These are phyloP conservation scores for Erpobdella octoculata DNA, from an alignment of 2,888 invertebrate genomes.

Conservation along the genomic window DNA sequence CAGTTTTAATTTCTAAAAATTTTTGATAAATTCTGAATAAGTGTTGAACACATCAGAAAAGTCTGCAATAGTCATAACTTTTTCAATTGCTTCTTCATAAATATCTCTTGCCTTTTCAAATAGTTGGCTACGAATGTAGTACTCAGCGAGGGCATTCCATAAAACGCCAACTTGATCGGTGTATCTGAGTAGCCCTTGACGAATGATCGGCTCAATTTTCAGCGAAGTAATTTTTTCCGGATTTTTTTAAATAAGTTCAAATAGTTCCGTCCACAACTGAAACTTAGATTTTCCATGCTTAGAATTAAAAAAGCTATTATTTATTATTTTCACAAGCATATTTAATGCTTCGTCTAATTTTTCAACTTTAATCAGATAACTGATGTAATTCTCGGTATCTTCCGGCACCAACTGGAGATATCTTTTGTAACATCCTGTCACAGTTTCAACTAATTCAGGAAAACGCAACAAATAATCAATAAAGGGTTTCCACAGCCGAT, in stretches of 20 bases:
- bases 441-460: constrained; percentile 78
- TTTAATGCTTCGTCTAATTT: constrained; percentile 90
- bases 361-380: constrained; percentile 74
- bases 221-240: constrained; percentile 66
- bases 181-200: constrained; percentile 80
- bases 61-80: constrained; percentile 91
- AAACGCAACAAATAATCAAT: constrained; percentile 79
- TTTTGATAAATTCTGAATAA: constrained; percentile 91
- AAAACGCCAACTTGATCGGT: constrained; percentile 92
- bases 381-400: constrained; percentile 91
- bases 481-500: constrained; percentile 93
- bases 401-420: constrained; percentile 82
- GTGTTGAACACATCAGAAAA: constrained; percentile 95
- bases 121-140: constrained; percentile 89
- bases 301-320: constrained; percentile 89
- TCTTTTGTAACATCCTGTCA: constrained; percentile 83
- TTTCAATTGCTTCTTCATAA: constrained; percentile 96
- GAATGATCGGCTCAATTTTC: constrained; percentile 92
- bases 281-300: constrained; percentile 93
- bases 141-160: constrained; percentile 97
- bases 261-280: constrained; percentile 89
- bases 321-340: constrained; percentile 81
- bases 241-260: constrained; percentile 93
- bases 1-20: constrained; percentile 65
- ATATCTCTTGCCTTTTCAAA: constrained; percentile 94